phyloP scores from a whole-genome alignment of 2,113 vertebrate species.

The Saguinus imperator region DNA sequence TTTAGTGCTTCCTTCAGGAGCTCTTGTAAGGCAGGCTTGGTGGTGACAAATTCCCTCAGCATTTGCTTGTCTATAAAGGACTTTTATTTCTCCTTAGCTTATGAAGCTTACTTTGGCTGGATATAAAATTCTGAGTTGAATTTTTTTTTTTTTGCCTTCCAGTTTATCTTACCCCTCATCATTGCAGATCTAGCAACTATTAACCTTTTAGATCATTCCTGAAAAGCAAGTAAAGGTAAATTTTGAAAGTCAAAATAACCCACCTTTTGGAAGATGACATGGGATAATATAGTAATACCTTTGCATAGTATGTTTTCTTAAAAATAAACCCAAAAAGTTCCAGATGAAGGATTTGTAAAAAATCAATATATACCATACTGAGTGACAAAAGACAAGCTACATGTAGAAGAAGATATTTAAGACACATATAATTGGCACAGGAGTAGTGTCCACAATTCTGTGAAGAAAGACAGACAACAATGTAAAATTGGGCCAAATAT shows the following conservation, averaged over 20 bases:
- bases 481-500: neutral
- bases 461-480: neutral
- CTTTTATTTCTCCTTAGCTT: too few species aligned
- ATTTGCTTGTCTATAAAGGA: too few species aligned
- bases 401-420: neutral
- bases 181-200: too few species aligned
- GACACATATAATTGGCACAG: neutral
- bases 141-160: too few species aligned
- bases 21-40: too few species aligned
- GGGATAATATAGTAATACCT: neutral
- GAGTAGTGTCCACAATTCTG: neutral
- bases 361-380: neutral
- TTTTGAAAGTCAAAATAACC: neutral
- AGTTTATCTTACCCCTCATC: too few species aligned
- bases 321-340: neutral
- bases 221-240: neutral
- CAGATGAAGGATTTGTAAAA: neutral
- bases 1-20: too few species aligned
- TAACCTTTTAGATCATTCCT: too few species aligned
- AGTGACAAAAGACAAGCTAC: neutral
- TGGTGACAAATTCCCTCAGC: too few species aligned
- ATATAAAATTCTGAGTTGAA: too few species aligned
- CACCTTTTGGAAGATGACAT: neutral
- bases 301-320: neutral
- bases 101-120: too few species aligned